Percentiles rank a stretch among this genome's conserved stretches.
These are phyloP conservation scores for Nasonia vitripennis DNA, from an alignment of 1,140 invertebrate species.

Conservation along the genomic window DNA sequence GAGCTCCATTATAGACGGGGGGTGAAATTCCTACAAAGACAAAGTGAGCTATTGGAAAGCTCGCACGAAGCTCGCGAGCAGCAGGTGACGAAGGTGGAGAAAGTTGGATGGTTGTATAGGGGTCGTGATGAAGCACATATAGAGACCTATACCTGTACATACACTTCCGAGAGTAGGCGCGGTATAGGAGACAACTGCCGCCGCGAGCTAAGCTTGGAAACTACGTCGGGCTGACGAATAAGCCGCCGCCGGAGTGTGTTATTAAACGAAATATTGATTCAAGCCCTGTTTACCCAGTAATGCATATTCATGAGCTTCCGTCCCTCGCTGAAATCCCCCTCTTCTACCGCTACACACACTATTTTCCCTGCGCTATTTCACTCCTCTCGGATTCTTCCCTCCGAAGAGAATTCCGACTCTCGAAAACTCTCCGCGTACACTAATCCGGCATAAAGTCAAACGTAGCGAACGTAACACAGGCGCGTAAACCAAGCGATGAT, in stretches of 20 bases:
- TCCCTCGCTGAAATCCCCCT: conserved; percentile 39
- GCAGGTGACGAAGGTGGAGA: background rate
- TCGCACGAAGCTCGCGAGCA: background rate
- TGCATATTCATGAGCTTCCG: conserved; percentile 73
- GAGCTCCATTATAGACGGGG: background rate
- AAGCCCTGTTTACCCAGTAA: conserved; percentile 74
- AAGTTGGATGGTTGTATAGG: background rate
- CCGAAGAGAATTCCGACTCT: background rate
- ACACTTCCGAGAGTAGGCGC: background rate
- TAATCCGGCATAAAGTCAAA: background rate
- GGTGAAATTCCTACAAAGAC: background rate
- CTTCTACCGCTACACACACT: conserved; percentile 40
- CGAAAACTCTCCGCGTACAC: too few relatives aligned
- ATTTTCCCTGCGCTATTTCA: background rate
- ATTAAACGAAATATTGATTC: conserved; percentile 77
- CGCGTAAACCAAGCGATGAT: too few relatives aligned
- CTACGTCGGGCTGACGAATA: conserved; percentile 42
- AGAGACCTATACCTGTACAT: background rate
- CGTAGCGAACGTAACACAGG: background rate
- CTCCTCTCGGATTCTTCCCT: background rate
- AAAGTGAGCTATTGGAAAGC: background rate
- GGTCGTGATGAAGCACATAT: background rate
- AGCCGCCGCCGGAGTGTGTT: conserved; percentile 60
- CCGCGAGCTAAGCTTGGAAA: conserved; percentile 33
- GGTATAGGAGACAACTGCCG: conserved; percentile 35